Conservation (phyloP, 2,797 vertebrate genomes). For the Saxicola maurus region DNA sequence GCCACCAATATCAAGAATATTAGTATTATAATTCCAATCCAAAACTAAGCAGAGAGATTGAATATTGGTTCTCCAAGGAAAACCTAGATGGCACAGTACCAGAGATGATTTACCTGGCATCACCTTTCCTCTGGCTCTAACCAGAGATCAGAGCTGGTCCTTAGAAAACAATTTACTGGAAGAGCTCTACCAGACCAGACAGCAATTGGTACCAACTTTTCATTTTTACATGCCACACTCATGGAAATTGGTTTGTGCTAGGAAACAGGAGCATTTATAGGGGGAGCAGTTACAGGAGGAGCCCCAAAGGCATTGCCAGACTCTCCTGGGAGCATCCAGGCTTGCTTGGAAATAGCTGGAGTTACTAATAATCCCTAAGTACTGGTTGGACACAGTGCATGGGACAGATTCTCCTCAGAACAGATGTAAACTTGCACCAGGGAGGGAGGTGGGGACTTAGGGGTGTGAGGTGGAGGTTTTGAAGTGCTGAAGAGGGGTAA, state of each 20-base stretch:
- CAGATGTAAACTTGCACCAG: not conserved
- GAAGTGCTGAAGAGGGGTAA: not conserved
- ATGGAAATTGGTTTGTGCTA: not conserved
- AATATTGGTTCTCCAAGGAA: not conserved
- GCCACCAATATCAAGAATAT: not conserved
- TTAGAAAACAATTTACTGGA: not conserved
- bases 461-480: not conserved
- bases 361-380: not conserved
- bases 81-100: not conserved
- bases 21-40: not conserved
- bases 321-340: not conserved
- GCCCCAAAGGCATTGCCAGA: not conserved
- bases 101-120: not conserved
- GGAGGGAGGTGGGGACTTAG: not conserved
- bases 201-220: not conserved
- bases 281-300: not conserved
- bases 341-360: not conserved
- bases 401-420: not conserved
- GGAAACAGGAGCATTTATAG: not conserved
- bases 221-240: accelerated
- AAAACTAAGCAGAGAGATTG: not conserved
- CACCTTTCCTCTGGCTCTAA: not conserved
- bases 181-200: not conserved
- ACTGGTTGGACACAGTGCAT: not conserved
- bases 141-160: not conserved